Percentiles rank a stretch among this genome's conserved stretches.
These are phyloP conservation scores for Diglossa brunneiventris DNA, from an alignment of 2,113 vertebrate genomes.

Conservation along the genomic window DNA sequence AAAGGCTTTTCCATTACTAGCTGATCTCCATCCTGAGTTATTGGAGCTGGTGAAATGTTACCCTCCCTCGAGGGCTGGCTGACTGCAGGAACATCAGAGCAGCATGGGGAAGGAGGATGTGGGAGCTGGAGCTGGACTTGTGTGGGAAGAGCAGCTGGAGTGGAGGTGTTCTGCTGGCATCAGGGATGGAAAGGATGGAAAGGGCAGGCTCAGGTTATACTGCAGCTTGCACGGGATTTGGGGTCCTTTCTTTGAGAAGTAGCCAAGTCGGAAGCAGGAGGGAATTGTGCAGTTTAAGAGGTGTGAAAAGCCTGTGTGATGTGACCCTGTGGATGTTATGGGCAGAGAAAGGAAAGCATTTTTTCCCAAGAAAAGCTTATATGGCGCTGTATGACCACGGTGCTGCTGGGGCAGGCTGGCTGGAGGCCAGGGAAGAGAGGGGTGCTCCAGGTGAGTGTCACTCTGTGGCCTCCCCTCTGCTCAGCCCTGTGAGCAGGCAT, in stretches of 20 bases:
- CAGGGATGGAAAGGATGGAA: neutral
- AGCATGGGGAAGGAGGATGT: neutral
- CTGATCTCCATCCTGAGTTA: neutral
- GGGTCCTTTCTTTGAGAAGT: neutral
- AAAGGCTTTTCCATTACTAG: neutral
- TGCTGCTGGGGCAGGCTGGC: neutral
- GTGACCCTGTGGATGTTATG: neutral
- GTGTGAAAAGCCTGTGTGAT: neutral
- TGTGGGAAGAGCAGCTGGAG: neutral
- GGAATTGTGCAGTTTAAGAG: neutral
- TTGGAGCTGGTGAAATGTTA: neutral
- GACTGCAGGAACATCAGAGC: neutral
- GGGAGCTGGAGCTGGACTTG: neutral
- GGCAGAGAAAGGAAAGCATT: neutral
- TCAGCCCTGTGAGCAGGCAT: neutral
- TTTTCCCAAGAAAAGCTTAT: rapidly evolving
- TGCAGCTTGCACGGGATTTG: neutral
- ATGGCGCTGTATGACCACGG: rapidly evolving
- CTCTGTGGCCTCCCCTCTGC: neutral
- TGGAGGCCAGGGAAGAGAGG: neutral
- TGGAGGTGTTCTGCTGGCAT: neutral
- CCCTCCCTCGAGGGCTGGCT: neutral
- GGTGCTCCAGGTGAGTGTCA: neutral
- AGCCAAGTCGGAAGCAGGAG: neutral
- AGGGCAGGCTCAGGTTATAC: neutral